Conservation (phyloP, 1,140 invertebrate species). For the Drosophila sturtevanti region DNA sequence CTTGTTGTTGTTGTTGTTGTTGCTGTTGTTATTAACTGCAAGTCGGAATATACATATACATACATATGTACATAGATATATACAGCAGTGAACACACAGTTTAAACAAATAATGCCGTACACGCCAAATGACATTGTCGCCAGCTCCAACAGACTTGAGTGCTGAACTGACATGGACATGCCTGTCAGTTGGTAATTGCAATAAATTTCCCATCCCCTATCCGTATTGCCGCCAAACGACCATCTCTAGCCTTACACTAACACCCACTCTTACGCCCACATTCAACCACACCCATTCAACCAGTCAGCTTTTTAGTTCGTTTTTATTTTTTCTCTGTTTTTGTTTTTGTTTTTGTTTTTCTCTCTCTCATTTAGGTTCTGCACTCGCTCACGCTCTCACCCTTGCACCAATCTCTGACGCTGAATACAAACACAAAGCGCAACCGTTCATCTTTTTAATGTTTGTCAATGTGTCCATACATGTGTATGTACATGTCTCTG, state of each 20-base stretch:
- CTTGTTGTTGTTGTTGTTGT: slow-evolving; percentile 28
- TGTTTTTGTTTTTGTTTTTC: no score
- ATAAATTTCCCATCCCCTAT: slow-evolving; percentile 43
- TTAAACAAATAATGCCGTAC: slow-evolving; percentile 74
- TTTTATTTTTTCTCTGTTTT: no score
- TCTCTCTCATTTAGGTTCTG: slow-evolving; percentile 17
- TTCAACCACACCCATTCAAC: neutral
- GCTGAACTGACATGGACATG: slow-evolving; percentile 48
- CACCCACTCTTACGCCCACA: neutral
- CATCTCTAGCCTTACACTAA: neutral
- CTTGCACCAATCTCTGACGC: slow-evolving; percentile 50
- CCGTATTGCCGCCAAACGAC: neutral
- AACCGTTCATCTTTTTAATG: slow-evolving; percentile 70
- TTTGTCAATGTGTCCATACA: slow-evolving; percentile 58
- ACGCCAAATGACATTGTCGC: slow-evolving; percentile 59
- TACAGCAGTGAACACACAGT: slow-evolving; percentile 66
- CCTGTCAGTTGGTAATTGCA: slow-evolving; percentile 54
- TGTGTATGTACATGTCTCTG: slow-evolving; percentile 6
- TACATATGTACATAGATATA: no score
- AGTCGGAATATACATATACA: slow-evolving; percentile 71
- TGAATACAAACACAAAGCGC: slow-evolving; percentile 66
- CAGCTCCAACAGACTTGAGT: slow-evolving; percentile 39
- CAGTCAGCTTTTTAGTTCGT: slow-evolving; percentile 5
- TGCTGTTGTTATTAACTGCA: slow-evolving; percentile 59
- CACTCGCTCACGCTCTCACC: slow-evolving; percentile 19